phyloP scores from a whole-genome alignment of 2,888 invertebrate genomes.

The Rotaria socialis region DNA sequence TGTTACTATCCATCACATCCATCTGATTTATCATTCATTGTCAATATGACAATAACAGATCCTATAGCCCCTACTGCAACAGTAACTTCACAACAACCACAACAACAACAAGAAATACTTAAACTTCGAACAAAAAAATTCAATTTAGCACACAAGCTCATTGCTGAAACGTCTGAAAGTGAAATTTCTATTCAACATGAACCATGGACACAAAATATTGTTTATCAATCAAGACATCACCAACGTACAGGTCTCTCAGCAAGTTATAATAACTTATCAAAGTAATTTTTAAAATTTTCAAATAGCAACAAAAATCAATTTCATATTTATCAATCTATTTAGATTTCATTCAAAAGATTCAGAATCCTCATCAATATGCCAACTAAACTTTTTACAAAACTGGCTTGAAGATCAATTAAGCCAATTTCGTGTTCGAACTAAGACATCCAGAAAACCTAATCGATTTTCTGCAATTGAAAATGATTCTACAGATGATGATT shows the following conservation, averaged over 20 bases:
- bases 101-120: not conserved
- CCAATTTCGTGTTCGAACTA: not conserved
- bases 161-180: constrained; percentile 17
- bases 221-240: not conserved
- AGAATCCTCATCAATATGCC: not conserved
- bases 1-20: not conserved
- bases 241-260: not conserved
- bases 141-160: constrained; percentile 29
- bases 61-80: not conserved
- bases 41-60: constrained; percentile 2
- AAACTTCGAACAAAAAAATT: not conserved
- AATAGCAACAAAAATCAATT: not conserved
- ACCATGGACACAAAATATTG: constrained; percentile 5
- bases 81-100: not conserved
- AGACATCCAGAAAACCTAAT: not conserved
- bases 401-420: constrained; percentile 19
- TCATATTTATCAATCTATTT: not conserved
- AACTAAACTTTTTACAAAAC: not conserved
- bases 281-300: not conserved
- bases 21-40: constrained; percentile 9
- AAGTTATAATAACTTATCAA: constrained; percentile 30
- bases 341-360: not conserved
- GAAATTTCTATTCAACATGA: not conserved
- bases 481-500: constrained; percentile 35
- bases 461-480: not conserved